These are phyloP conservation scores for Odontesthes bonariensis DNA, from an alignment of 2,113 vertebrate genomes.

Conservation along the genomic window DNA sequence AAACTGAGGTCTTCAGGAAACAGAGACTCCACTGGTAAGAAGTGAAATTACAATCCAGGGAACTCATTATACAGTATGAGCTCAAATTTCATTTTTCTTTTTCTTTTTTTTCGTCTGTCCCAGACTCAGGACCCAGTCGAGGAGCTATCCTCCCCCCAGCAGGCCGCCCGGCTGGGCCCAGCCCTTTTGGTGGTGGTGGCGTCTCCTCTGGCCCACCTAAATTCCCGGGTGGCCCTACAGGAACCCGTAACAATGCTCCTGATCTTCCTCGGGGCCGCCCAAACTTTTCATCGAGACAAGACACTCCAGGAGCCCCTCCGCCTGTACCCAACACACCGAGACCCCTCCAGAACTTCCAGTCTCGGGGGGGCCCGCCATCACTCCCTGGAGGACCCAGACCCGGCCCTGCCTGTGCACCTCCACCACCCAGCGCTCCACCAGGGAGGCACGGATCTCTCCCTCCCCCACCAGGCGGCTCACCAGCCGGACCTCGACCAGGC, in stretches of 20 bases:
- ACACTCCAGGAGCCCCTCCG: conserved; percentile 80
- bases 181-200: conserved; percentile 79
- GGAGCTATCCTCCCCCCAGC: conserved; percentile 89
- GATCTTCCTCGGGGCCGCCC: conserved; percentile 85
- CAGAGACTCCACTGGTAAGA: conserved; percentile 83
- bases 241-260: conserved; percentile 65
- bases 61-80: neutral
- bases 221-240: conserved; percentile 76
- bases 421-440: conserved; percentile 80
- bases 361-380: conserved; percentile 80
- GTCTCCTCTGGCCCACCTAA: conserved; percentile 69
- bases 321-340: conserved; percentile 90
- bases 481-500: conserved; percentile 33
- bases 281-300: conserved; percentile 81
- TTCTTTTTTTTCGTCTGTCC: neutral
- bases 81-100: neutral
- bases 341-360: conserved; percentile 76
- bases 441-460: conserved; percentile 78
- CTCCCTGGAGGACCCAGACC: conserved; percentile 78
- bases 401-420: conserved; percentile 65
- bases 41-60: neutral
- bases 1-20: conserved; percentile 89
- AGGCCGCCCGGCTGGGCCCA: conserved; percentile 83
- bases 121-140: conserved; percentile 86
- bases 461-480: conserved; percentile 68